Conservation (phyloP, 1,140 invertebrate genomes). For the Magallana gigas region DNA sequence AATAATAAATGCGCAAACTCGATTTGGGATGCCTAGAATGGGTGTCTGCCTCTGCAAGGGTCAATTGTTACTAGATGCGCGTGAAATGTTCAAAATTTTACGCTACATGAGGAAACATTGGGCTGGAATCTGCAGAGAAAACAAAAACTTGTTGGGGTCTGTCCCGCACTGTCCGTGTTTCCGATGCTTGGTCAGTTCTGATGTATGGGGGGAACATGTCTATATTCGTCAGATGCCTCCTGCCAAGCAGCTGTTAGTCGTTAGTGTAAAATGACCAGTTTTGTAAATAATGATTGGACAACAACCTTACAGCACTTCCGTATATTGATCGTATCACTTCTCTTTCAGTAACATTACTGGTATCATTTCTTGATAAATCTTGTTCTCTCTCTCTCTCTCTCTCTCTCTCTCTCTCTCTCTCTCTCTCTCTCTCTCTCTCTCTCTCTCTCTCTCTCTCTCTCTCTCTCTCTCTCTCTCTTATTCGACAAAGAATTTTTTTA, state of each 20-base stretch:
- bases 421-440: too few relatives aligned
- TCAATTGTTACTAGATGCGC: slow-evolving; percentile 26
- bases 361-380: too few relatives aligned
- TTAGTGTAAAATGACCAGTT: slow-evolving; percentile 9
- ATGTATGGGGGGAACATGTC: slow-evolving; percentile 17
- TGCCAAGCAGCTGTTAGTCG: slow-evolving; percentile 4
- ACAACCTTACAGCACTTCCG: neutral
- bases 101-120: slow-evolving; percentile 25
- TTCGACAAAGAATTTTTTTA: too few relatives aligned
- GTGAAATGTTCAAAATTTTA: slow-evolving; percentile 38
- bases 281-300: neutral
- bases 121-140: slow-evolving; percentile 26
- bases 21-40: slow-evolving; percentile 16
- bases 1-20: slow-evolving; percentile 34
- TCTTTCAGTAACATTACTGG: too few relatives aligned
- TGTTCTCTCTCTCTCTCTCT: too few relatives aligned
- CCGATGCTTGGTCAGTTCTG: slow-evolving; percentile 19
- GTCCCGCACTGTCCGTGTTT: neutral
- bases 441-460: too few relatives aligned
- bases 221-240: neutral
- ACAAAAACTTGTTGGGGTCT: slow-evolving; percentile 2
- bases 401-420: too few relatives aligned
- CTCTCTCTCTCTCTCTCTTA: too few relatives aligned
- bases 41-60: slow-evolving; percentile 15
- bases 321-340: too few relatives aligned